Evolutionary conservation across 1,140 invertebrate genomes (phyloP).

Genomic region (Lucilia sericata): DNA sequence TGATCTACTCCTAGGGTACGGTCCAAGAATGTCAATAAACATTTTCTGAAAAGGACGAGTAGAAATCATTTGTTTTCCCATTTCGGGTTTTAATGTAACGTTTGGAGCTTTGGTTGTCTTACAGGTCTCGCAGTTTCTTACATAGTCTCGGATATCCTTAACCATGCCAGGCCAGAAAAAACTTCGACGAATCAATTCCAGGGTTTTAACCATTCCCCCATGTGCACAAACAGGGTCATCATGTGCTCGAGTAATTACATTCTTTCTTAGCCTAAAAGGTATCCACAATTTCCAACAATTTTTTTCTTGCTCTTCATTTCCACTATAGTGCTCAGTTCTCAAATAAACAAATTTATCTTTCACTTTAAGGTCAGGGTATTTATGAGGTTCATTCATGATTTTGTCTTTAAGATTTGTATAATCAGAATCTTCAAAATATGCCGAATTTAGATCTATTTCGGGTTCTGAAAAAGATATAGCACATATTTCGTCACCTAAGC

Average conservation of each 20-base stretch:
- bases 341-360: not conserved
- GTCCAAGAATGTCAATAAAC: slow-evolving; percentile 29
- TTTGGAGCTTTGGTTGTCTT: slow-evolving; percentile 21
- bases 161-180: slow-evolving; percentile 21
- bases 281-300: slow-evolving; percentile 47
- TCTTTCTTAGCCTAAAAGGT: slow-evolving; percentile 15
- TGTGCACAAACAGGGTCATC: not conserved
- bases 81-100: not conserved
- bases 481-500: not conserved
- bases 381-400: not conserved
- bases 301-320: slow-evolving; percentile 20
- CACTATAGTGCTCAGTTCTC: not conserved
- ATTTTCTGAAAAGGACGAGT: slow-evolving; percentile 20
- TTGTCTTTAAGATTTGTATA: not conserved
- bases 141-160: not conserved
- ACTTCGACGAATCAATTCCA: slow-evolving; percentile 15
- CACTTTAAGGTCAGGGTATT: not conserved
- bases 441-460: slow-evolving; percentile 9
- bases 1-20: slow-evolving; percentile 27
- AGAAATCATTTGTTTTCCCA: not conserved
- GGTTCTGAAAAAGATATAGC: not conserved
- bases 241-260: not conserved
- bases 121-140: slow-evolving; percentile 16
- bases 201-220: slow-evolving; percentile 44
- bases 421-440: not conserved